Base-by-base conservation (phyloP, 2,888 invertebrate species). In the Lasioglossum leucozonium region DNA sequence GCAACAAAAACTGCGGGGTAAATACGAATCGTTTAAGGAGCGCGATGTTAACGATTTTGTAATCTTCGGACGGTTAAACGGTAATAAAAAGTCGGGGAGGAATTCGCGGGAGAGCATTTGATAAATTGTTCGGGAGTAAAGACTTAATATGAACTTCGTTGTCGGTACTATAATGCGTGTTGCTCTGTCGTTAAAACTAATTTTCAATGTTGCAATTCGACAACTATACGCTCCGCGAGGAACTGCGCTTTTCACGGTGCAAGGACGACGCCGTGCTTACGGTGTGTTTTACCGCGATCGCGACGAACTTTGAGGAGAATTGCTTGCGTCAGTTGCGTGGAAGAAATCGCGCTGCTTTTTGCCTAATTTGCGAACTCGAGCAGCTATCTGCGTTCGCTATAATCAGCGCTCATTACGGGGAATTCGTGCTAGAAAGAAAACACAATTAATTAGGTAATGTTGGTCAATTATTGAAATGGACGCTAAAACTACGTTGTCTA, bases 101-200 rank as follows among this genome's bases (percentile, higher is more conserved):
- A 78, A 62, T n/a, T 51, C 51, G 55, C 51, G 18, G 37, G 44
- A 65, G n/a, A 65, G 34, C n/a, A 8, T 44, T 67, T 42, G 69
- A 75, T 75, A 44, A 40, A 79, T 79, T 65, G 22, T 72, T 79
- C 65, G 22, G 16, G 13, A 44, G 11, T n/a, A n/a, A 55, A 34
- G 67, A 58, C 40, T 67, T 42, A 67, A 30, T 75, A 42, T 40
- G 67, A 37, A 11, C 30, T 16, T 75, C 55, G 18, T 40, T 26
- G 34, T 30, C 16, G 40, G 51, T 42, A 42, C 18, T 22, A 55
- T 22, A 55, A 51, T 30, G 13, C 4, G 34, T n/a, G 22, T 30
- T 30, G n/a, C 26, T 67, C 47, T 51, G 10, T 51, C 47, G 26
- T 47, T 34, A 65, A 44, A 42, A n/a, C 42, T 58, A 55, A 30